Evolutionary conservation across 2,888 invertebrate genomes (phyloP).

Genomic region (Ferrisia virgata): DNA sequence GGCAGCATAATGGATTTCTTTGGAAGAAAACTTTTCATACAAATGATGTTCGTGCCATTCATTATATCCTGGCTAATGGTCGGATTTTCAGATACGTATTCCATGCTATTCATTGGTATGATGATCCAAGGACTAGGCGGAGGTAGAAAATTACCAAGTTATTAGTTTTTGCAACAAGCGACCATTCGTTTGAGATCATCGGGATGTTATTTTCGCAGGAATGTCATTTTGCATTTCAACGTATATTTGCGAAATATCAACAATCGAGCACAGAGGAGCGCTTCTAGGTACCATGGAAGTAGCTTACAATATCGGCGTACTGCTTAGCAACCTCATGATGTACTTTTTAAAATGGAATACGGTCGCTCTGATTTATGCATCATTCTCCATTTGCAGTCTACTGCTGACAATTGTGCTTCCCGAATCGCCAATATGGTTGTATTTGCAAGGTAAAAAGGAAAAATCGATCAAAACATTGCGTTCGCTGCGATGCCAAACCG

Average conservation of each 20-base stretch:
- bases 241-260: constrained; percentile 46
- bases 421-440: constrained; percentile 43
- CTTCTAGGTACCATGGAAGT: neutral
- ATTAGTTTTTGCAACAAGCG: too few relatives aligned
- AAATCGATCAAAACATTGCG: constrained; percentile 11
- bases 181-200: too few relatives aligned
- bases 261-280: constrained; percentile 20
- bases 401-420: constrained; percentile 36
- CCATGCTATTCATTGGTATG: neutral
- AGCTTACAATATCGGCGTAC: constrained; percentile 30
- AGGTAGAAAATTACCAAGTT: neutral
- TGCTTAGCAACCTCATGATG: neutral
- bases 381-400: neutral
- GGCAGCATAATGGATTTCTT: constrained; percentile 27
- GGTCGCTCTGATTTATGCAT: neutral
- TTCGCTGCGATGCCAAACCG: neutral
- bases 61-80: constrained; percentile 10
- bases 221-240: constrained; percentile 27
- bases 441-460: neutral
- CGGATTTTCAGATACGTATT: neutral
- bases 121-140: neutral
- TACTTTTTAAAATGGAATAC: constrained; percentile 12
- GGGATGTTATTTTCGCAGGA: too few relatives aligned
- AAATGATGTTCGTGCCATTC: neutral
- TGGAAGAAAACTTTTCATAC: constrained; percentile 15